Conservation (phyloP, 1,140 invertebrate genomes). For the Tetramorium alpestre region DNA sequence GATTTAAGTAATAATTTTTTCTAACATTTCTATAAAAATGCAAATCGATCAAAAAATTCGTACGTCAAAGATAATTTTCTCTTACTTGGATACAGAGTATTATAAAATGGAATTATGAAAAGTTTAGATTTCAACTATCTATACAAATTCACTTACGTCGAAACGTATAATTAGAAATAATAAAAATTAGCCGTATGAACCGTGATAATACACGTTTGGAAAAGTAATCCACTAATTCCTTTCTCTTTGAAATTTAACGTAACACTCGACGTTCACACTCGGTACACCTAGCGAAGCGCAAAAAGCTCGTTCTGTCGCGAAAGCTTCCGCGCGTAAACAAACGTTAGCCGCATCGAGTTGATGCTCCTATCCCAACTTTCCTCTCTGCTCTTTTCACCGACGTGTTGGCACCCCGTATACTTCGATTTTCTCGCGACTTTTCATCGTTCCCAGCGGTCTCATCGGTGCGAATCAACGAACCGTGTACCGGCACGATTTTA, state of each 20-base stretch:
- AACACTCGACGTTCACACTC: background rate
- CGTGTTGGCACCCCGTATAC: conserved; percentile 6
- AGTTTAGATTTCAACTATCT: background rate
- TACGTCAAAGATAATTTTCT: background rate
- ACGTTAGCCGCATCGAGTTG: conserved; percentile 38
- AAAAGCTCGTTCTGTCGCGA: conserved; percentile 52
- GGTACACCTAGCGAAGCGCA: conserved; percentile 18
- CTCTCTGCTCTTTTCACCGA: background rate
- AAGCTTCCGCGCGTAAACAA: conserved; percentile 55
- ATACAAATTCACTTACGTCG: background rate
- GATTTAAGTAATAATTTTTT: background rate
- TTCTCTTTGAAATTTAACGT: conserved; percentile 34
- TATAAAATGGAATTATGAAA: background rate
- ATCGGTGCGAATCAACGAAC: conserved; percentile 51
- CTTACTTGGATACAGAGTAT: background rate
- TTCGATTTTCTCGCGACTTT: conserved; percentile 53
- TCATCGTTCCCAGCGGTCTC: conserved; percentile 27
- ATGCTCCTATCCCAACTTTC: conserved; percentile 41
- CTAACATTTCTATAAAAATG: background rate
- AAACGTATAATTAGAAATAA: background rate
- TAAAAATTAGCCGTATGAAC: background rate
- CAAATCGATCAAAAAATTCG: background rate
- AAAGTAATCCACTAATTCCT: conserved; percentile 27
- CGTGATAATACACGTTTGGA: background rate
- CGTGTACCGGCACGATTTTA: conserved; percentile 23